Conservation (phyloP, 2,797 vertebrate genomes). For the Cebuella pygmaea region DNA sequence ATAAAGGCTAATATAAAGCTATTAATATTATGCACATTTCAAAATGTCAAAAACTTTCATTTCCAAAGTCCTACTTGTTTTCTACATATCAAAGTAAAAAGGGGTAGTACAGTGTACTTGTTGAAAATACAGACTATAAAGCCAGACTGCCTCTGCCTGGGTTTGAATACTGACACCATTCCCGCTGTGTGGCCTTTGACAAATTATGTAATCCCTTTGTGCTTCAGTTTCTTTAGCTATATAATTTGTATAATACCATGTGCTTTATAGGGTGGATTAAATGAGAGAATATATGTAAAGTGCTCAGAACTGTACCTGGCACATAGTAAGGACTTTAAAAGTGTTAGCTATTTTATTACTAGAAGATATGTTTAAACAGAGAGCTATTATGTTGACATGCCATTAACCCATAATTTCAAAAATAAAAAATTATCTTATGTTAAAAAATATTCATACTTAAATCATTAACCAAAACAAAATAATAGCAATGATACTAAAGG, state of each 20-base stretch:
- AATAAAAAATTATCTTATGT: neutral
- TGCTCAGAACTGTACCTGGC: neutral
- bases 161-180: neutral
- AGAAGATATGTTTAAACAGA: conserved; percentile 2
- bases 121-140: conserved; percentile 20
- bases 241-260: neutral
- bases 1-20: neutral
- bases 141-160: neutral
- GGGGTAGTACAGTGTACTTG: neutral
- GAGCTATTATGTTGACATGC: neutral
- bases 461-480: conserved; percentile 36
- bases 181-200: neutral
- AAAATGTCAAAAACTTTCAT: neutral
- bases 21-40: neutral
- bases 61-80: neutral
- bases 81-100: conserved; percentile 33
- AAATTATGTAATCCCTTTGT: neutral
- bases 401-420: conserved; percentile 27
- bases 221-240: conserved; percentile 1
- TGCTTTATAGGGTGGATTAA: neutral
- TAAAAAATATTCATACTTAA: conserved; percentile 24
- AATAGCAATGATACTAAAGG: neutral
- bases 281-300: neutral
- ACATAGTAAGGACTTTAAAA: neutral
- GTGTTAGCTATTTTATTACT: neutral